Evolutionary conservation across 2,888 invertebrate genomes (phyloP), one percentile per base, ranked within the genome.

Genomic region (Trissolcus japonicus): DNA sequence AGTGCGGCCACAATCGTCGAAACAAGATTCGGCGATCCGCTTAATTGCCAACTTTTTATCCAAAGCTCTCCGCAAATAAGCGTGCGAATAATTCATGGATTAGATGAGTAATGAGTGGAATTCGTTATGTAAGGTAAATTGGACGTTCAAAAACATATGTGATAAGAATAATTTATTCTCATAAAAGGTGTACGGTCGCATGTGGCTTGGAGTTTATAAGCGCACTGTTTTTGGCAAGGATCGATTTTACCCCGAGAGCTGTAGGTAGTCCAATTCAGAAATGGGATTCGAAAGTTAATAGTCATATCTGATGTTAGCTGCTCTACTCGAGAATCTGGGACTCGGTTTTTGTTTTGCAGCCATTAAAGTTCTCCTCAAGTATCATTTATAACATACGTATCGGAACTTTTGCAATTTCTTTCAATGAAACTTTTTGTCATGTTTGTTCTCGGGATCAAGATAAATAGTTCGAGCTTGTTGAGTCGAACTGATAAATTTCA

Each of bases 11-110:
- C 51, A 43, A 71, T 71, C 14, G 62, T 60, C 16, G 46, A 46
- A 46, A 46, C 46, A 46, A 55, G 61, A 69, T 69, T 61, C 60
- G 48, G 51, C 41, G 13, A 51, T 62, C 62, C 62, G 56, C 56
- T 62, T 71, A 71, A 62, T 71, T 71, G 56, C 43, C 13, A 53
- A 63, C 53, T 63, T 71, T 61, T 69, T 61, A n/a, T n/a, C 16
- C 16, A 7, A 6, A 46, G 46, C 35, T 46, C n/a, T n/a, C 35
- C 60, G 54, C 60, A 59, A 46, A 54, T 68, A 53, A 53, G 43
- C 60, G 54, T 55, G 50, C 53, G 40, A 51, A 61, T 40, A 48
- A 68, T 68, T 69, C 68, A 55, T 48, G 55, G 61, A 60, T 69
- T 68, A 68, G 13, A 68, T 61, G 69, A 54, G 60, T 46, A 68